phyloP scores from a whole-genome alignment of 2,113 vertebrate species.

The Rhinogobius similis region DNA sequence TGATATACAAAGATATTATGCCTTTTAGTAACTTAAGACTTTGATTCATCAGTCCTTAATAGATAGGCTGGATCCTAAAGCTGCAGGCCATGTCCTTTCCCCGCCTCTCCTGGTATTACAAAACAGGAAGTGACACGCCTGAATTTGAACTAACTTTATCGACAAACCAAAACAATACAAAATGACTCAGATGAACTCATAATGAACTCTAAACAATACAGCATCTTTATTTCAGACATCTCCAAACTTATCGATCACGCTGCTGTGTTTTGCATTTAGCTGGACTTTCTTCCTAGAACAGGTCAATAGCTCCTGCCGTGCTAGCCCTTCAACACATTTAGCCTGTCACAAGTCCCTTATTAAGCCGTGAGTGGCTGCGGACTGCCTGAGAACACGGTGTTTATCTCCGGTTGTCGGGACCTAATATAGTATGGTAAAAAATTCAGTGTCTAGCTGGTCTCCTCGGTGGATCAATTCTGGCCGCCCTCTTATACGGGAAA shows the following conservation, averaged over 20 bases:
- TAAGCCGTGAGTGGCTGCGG: not conserved
- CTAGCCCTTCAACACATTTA: not conserved
- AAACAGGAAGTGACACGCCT: no score
- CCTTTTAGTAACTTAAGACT: no score
- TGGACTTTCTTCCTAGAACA: conserved; percentile 3
- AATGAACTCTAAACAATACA: no score
- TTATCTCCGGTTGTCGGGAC: not conserved
- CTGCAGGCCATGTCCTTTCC: no score
- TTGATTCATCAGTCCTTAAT: no score
- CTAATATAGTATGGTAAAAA: conserved; percentile 23
- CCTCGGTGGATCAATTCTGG: conserved; percentile 18
- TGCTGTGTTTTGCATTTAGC: not conserved
- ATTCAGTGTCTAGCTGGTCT: not conserved
- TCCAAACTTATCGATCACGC: conserved; percentile 10
- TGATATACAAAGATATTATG: no score
- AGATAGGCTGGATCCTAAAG: no score
- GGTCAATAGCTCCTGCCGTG: conserved; percentile 5
- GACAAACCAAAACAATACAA: no score
- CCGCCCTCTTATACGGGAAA: conserved; percentile 18
- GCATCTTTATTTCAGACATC: conserved; percentile 29
- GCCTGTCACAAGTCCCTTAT: not conserved
- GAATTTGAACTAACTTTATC: no score
- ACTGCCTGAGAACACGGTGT: not conserved
- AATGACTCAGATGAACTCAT: no score
- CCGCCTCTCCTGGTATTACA: no score